These are phyloP conservation scores for Leptinotarsa peninsularis DNA, from an alignment of 2,888 invertebrate species.

Conservation along the genomic window DNA sequence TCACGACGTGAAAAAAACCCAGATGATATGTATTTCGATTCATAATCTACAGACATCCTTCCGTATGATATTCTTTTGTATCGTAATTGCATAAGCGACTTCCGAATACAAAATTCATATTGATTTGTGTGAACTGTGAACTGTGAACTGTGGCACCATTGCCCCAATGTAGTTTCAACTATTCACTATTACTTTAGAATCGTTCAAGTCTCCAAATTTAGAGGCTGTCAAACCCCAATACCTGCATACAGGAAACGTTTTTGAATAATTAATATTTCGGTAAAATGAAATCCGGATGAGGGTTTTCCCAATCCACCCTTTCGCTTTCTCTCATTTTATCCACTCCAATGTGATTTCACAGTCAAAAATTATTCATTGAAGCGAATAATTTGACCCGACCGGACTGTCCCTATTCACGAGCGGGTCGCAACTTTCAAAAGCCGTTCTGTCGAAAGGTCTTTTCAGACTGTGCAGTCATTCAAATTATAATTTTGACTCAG, in stretches of 20 bases:
- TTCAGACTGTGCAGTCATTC: constrained; percentile 27
- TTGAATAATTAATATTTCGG: constrained; percentile 8
- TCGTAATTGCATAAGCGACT: too few relatives aligned
- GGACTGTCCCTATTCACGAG: constrained; percentile 14
- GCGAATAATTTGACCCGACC: constrained; percentile 16
- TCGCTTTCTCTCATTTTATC: neutral
- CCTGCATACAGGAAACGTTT: constrained; percentile 4
- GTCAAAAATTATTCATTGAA: constrained; percentile 15
- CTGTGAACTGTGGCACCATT: too few relatives aligned
- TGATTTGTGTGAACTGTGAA: too few relatives aligned
- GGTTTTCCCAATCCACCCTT: neutral
- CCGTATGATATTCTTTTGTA: too few relatives aligned
- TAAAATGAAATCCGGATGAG: constrained; percentile 1
- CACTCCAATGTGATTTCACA: constrained; percentile 13
- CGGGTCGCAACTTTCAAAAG: constrained; percentile 26
- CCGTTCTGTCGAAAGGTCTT: constrained; percentile 30
- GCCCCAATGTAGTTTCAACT: too few relatives aligned
- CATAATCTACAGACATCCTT: too few relatives aligned
- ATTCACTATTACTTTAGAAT: neutral
- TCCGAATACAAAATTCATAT: too few relatives aligned
- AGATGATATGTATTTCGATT: too few relatives aligned
- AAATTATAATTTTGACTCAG: constrained; percentile 29
- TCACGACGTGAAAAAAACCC: too few relatives aligned
- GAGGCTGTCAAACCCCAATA: neutral
- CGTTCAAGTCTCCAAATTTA: neutral